Evolutionary conservation across 2,113 vertebrate species (phyloP).

Genomic region (Sarotherodon lohbergeri): DNA sequence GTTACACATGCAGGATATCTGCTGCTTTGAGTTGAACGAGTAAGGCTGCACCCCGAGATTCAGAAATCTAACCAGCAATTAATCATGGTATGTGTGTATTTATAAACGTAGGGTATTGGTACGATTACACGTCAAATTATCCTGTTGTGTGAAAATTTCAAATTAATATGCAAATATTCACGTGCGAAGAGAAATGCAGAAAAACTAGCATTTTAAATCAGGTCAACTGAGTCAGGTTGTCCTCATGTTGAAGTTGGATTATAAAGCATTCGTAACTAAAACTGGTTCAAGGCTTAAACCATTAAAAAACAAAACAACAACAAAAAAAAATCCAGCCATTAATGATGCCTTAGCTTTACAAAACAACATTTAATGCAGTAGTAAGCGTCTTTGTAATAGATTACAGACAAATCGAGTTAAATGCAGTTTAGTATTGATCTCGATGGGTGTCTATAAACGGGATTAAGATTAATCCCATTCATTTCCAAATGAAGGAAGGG

Average conservation of each 20-base stretch:
- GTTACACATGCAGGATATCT: conserved; percentile 59
- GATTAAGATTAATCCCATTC: conserved; percentile 73
- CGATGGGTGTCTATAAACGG: conserved; percentile 68
- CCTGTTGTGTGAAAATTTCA: conserved; percentile 47
- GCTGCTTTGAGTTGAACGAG: conserved; percentile 64
- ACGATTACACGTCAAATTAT: conserved; percentile 62
- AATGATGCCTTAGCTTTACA: conserved; percentile 19
- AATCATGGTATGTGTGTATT: conserved; percentile 55
- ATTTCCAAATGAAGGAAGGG: conserved; percentile 62
- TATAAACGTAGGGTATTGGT: conserved; percentile 50
- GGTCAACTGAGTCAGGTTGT: conserved; percentile 41
- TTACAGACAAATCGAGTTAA: conserved; percentile 69
- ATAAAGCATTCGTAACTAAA: conserved; percentile 35
- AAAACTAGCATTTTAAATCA: conserved; percentile 42
- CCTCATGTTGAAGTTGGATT: conserved; percentile 31
- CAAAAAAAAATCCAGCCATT: conserved; percentile 2
- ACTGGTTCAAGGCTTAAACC: conserved; percentile 38
- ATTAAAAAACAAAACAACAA: neutral
- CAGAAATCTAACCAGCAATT: conserved; percentile 69
- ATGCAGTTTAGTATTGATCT: conserved; percentile 70
- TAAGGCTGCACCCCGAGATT: conserved; percentile 64
- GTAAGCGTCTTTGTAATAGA: conserved; percentile 70
- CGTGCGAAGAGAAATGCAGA: conserved; percentile 6
- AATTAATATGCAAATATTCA: conserved; percentile 67
- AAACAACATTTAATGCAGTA: conserved; percentile 55